Evolutionary conservation across 2,113 vertebrate species (phyloP).

Genomic region (Larimichthys crocea): DNA sequence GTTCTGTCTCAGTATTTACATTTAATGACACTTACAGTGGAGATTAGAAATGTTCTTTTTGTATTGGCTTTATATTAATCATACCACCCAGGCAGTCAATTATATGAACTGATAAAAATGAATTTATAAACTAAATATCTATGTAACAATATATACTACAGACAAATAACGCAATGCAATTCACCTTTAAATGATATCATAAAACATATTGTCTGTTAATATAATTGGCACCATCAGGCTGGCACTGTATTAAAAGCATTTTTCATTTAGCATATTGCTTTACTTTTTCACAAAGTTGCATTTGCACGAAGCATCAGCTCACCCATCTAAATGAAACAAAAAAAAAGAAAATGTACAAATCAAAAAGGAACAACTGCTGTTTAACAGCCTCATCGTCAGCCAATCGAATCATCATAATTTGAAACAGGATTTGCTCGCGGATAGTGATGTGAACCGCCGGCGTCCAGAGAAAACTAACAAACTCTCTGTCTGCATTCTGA

Average conservation of each 20-base stretch:
- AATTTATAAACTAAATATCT: not conserved
- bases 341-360: slow-evolving; percentile 2
- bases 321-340: slow-evolving; percentile 36
- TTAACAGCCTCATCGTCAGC: slow-evolving; percentile 30
- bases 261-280: not conserved
- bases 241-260: not conserved
- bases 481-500: slow-evolving; percentile 12
- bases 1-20: slow-evolving; percentile 7
- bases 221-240: not conserved
- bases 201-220: not conserved
- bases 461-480: slow-evolving; percentile 41
- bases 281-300: slow-evolving; percentile 3
- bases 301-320: not conserved
- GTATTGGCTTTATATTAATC: not conserved
- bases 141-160: not conserved
- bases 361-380: slow-evolving; percentile 30
- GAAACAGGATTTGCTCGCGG: slow-evolving; percentile 22
- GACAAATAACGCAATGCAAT: not conserved
- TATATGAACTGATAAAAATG: not conserved
- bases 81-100: not conserved
- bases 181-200: not conserved
- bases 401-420: slow-evolving; percentile 36
- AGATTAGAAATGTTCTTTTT: not conserved
- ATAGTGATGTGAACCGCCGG: slow-evolving; percentile 18
- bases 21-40: not conserved